Evolutionary conservation across 2,888 invertebrate species (phyloP), one percentile per base, ranked within the genome.

Genomic region (Athetis lepigone): DNA sequence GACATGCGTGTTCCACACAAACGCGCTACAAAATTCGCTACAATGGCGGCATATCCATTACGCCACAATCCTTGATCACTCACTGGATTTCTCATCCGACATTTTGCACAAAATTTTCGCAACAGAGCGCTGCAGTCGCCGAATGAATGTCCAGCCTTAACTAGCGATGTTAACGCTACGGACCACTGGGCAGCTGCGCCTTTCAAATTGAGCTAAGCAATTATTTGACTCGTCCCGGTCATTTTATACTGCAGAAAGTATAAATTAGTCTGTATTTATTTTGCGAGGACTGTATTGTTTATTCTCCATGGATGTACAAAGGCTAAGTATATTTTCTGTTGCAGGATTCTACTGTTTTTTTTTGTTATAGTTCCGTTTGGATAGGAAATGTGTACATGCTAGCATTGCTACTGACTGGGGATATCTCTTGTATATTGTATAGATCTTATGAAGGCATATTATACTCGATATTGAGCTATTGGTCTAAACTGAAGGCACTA

Each of bases 141-240:
- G 56, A 43, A 68, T 77, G 63, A 76, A 79, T 71, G 72, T 40
- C 49, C 43, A 46, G 72, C 67, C 46, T 76, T 67, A 60, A 54
- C 61, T 57, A 59, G 62, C 42, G 27, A 43, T 63, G 68, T 51
- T 39, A 64, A 42, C 57, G 72, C 60, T 25, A 55, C 60, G 67
- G 61, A 18, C 63, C 65, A 81, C 49, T 71, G 71, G 58, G 47
- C 51, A 58, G 49, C 54, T 51, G 63, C 57, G 64, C 76, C 69
- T 79, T 75, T 70, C 67, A 80, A 71, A 78, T 71, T 65, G 64
- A 81, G 69, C 81, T 67, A 50, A 69, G 81, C 76, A 78, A 81
- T 81, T 79, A 79, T 81, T 79, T 75, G 66, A 71, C 55, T 71
- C 59, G 37, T 58, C 62, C 56, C 49, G 52, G 71, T 71, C 65